Evolutionary conservation across 2,797 vertebrate genomes (phyloP).

Genomic region (Sebastes nivosus): DNA sequence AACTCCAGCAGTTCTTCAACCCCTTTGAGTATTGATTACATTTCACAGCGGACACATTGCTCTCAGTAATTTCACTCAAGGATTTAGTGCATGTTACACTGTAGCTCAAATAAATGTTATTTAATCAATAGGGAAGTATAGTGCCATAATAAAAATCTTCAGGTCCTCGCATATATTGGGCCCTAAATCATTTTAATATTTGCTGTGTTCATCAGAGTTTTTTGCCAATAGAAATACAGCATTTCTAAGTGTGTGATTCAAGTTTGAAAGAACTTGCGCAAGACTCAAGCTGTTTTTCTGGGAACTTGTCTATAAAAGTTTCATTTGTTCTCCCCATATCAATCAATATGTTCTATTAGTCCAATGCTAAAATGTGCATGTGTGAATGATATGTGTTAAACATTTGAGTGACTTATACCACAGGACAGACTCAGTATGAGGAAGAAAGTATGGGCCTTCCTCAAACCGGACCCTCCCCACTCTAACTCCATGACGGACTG

Average conservation of each 20-base stretch:
- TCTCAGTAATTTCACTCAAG: slow-evolving; percentile 71
- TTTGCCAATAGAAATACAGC: slow-evolving; percentile 23
- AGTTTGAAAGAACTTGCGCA: neutral
- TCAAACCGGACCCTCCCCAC: neutral
- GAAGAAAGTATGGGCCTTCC: neutral
- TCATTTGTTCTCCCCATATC: neutral
- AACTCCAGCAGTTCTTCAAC: slow-evolving; percentile 23
- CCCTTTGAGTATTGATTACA: slow-evolving; percentile 66
- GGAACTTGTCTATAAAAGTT: neutral
- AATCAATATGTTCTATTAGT: neutral
- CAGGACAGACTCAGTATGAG: neutral
- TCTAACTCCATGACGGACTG: too few species aligned
- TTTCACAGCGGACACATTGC: slow-evolving; percentile 61
- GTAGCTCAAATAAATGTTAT: slow-evolving; percentile 78
- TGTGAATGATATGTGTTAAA: neutral
- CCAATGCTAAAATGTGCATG: neutral
- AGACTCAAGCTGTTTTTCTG: neutral
- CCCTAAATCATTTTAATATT: slow-evolving; percentile 66
- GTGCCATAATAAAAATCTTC: slow-evolving; percentile 65
- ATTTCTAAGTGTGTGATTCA: slow-evolving; percentile 18
- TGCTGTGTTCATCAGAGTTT: slow-evolving; percentile 64
- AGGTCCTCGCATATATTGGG: slow-evolving; percentile 48
- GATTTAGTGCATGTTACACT: slow-evolving; percentile 73
- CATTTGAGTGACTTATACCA: neutral
- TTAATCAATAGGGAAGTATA: slow-evolving; percentile 79